Percentiles rank a stretch among this genome's conserved stretches.
These are phyloP conservation scores for Muntiacus reevesi DNA, from an alignment of 2,113 vertebrate species.

Conservation along the genomic window DNA sequence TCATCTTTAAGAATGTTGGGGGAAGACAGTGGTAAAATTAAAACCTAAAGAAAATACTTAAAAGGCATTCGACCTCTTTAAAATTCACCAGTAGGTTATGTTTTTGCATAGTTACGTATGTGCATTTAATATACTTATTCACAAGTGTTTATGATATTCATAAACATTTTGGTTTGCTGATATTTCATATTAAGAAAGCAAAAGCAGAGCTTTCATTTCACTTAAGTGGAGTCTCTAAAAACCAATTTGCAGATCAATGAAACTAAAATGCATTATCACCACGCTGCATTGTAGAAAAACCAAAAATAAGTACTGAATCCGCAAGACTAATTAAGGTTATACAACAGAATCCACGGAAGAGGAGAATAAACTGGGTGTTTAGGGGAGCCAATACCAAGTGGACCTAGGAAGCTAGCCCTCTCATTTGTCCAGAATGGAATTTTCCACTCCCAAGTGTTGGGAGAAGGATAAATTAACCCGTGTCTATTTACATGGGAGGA, in stretches of 20 bases:
- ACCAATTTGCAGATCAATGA: background rate
- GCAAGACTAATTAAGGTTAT: background rate
- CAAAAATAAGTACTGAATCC: background rate
- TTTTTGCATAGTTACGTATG: background rate
- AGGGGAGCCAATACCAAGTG: background rate
- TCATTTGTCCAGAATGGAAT: background rate
- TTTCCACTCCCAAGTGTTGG: background rate
- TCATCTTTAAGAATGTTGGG: background rate
- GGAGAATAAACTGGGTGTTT: background rate
- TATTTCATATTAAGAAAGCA: background rate
- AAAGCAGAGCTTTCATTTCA: background rate
- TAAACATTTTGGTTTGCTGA: background rate
- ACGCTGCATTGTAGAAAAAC: background rate
- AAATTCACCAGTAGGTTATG: background rate
- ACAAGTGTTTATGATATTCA: background rate
- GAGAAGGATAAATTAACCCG: background rate
- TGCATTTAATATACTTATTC: conserved; percentile 17
- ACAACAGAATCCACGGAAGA: background rate
- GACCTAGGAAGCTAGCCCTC: background rate
- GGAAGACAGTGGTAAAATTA: background rate
- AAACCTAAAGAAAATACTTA: conserved; percentile 42
- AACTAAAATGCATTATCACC: background rate
- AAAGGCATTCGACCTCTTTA: background rate
- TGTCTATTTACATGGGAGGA: background rate
- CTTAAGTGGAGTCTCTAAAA: background rate